Base-by-base conservation (phyloP, 2,888 invertebrate genomes). In the Drosophila suboccidentalis region DNA sequence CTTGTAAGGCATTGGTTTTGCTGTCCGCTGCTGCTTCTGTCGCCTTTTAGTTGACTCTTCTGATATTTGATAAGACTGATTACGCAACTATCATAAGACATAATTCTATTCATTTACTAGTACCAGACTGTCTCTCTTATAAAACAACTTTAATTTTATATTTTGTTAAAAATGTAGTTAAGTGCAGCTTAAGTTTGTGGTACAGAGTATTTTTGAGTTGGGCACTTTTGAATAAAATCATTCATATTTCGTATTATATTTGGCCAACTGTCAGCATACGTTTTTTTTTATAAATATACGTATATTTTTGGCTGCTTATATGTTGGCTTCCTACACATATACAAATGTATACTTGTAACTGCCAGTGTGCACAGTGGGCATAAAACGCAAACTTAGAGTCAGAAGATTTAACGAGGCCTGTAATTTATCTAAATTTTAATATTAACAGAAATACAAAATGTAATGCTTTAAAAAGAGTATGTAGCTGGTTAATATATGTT, bases 1-100 rank as follows among this genome's bases (percentile, higher is more conserved):
- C 63, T 57, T 66, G 59, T 50, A 59, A 54, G 65, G 38, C 72
- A 44, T 29, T 54, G 51, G 39, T 6, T 47, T 65, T 66, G 44
- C 62, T 66, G 58, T 58, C 71, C 65, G 29, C 36, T 58, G 63
- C 22, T 44, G 44, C 26, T 29, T 19, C 4, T 32, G 29, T n/a
- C 32, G 32, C 13, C 32, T 43, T 19, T 8, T 32, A 19, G 13
- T 43, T 32, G 17, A 3, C 19, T 19, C 4, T 13, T 41, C 26
- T 43, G 32, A 36, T 5, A 58, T 46, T 22, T 11, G 34, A n/a
- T 44, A 44, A 44, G n/a, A 19, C 50, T 19, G 3, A 3, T 49
- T 32, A 46, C 46, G 9, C 32, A 49, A 49, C 49, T 19, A 32
- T 34, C 32, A 22, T 22, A 22, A n/a, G 32, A 34, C 5, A 11